Percentiles rank a stretch among this genome's conserved stretches.
These are phyloP conservation scores for Xanthorhoe spadicearia DNA, from an alignment of 2,888 invertebrate genomes.

Conservation along the genomic window DNA sequence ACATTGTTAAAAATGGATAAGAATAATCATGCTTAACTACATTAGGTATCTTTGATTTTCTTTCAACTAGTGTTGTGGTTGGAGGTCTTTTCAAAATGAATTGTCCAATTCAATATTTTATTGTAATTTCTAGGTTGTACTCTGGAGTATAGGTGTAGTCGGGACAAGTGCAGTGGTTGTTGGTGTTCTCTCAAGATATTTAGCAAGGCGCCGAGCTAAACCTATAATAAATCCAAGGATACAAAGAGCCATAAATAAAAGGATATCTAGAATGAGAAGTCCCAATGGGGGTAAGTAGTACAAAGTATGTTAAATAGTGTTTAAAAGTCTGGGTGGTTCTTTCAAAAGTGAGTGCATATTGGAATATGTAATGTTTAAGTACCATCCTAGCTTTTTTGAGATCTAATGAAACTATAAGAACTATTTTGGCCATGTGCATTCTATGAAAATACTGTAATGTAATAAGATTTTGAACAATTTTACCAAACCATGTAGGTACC, in stretches of 20 bases:
- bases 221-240: conserved; percentile 86
- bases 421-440: no score
- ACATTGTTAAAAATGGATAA: no score
- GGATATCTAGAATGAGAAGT: conserved; percentile 88
- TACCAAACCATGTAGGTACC: no score
- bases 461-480: no score
- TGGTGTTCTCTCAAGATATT: conserved; percentile 91
- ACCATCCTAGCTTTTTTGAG: no score
- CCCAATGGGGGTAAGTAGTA: conserved; percentile 85
- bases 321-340: no score
- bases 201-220: conserved; percentile 88
- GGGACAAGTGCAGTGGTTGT: conserved; percentile 91
- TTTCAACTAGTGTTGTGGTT: neutral
- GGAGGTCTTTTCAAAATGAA: neutral
- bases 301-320: neutral
- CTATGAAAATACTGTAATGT: no score
- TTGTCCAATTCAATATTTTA: neutral
- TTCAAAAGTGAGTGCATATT: no score
- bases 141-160: conserved; percentile 89
- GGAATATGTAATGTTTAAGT: no score
- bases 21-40: neutral
- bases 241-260: conserved; percentile 82
- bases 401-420: no score
- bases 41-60: neutral
- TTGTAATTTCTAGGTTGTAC: conserved; percentile 83